Percentiles rank a stretch among this genome's conserved stretches.
Evolutionary conservation across 2,797 vertebrate genomes (phyloP).

Genomic region (Cirrhinus molitorella): DNA sequence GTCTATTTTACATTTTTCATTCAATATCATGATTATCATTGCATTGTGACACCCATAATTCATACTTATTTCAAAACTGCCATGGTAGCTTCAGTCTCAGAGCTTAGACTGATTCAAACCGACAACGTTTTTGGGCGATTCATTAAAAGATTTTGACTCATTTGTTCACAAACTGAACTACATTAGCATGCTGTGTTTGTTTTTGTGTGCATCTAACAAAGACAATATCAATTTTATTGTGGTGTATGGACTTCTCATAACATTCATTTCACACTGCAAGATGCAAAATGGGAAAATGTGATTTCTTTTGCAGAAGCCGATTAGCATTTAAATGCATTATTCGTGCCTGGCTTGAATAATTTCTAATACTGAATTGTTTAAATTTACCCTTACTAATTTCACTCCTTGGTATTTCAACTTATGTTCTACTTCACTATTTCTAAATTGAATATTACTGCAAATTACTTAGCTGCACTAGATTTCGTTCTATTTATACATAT

Average conservation of each 20-base stretch:
- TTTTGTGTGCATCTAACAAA: not conserved
- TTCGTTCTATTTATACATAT: not conserved
- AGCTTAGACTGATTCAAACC: no score
- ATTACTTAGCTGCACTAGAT: not conserved
- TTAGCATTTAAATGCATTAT: conserved; percentile 9
- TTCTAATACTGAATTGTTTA: conserved; percentile 96
- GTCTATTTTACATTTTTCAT: not conserved
- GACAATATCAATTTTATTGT: not conserved
- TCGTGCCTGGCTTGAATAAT: conserved; percentile 89
- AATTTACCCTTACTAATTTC: conserved; percentile 91
- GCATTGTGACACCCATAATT: not conserved
- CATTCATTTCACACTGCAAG: not conserved
- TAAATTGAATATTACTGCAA: not conserved
- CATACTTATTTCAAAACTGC: not conserved
- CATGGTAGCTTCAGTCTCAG: not conserved
- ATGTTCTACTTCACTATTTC: not conserved
- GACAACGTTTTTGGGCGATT: not conserved
- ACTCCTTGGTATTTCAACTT: conserved; percentile 80
- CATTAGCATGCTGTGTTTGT: not conserved
- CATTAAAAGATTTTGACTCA: not conserved
- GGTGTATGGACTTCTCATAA: not conserved
- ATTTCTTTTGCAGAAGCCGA: not conserved
- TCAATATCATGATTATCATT: not conserved
- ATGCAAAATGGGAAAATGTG: not conserved
- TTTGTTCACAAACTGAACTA: not conserved